Evolutionary conservation across 1,140 invertebrate species (phyloP), one percentile per base, ranked within the genome.

Genomic region (Epicauta chinensis): DNA sequence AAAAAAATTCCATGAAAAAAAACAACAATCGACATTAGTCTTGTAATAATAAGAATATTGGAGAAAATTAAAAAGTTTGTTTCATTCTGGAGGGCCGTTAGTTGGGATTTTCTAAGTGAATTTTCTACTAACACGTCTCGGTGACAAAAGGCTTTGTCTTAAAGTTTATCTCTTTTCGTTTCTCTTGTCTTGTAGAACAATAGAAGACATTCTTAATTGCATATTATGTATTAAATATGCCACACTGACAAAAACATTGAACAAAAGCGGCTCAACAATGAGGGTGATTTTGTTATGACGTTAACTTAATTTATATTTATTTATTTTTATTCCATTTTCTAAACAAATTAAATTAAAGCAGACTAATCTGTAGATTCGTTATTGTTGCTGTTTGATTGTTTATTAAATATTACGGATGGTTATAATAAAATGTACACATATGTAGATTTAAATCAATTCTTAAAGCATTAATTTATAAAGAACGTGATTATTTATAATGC

Each of bases 221-320:
- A 61, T 61, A 61, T 61, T 61, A 61, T 61, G 51, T 55, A 61
- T 59, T 59, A 61, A 61, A 58, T 57, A 60, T 57, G 55, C 51
- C 51, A 53, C 41, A 53, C 35, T 17, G 45, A 29, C 45, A 47
- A 47, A 47, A 47, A 47, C 45, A 47, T 37, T 16, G 36, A 38
- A 54, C 44, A 54, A 54, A 41, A 54, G 43, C 4, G 23, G 41
- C 48, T 48, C 34, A 54, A 54, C 44, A 54, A 49, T 46, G 14
- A 47, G 39, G 43, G 31, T 29, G 43, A 54, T 46, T 54, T 54
- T 47, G 43, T 46, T 54, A 30, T 23, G 23, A 23, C 23, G 7
- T 23, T 23, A 23, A 23, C 23, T 23, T 23, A 23, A 23, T 23
- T 23, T 23, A 23, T 23, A 23, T 23, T 23, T 23, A 23, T 23